A percentile compares a stretch with the other conserved stretches of the same genome.
Conservation (phyloP, 2,888 invertebrate species). For the Clistopyga incitator region DNA sequence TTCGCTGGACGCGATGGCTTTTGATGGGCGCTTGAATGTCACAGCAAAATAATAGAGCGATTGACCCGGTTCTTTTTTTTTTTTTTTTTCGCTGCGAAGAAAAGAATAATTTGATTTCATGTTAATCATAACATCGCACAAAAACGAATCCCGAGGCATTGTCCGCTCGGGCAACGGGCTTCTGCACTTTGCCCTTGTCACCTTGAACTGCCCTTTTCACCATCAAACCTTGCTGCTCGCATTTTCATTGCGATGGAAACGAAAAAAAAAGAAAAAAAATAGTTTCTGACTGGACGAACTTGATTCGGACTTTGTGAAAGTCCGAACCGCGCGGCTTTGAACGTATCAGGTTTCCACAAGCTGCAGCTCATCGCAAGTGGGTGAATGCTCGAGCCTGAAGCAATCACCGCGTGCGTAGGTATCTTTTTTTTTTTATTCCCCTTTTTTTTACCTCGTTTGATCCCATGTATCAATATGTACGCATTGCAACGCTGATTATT, state of each 20-base stretch:
- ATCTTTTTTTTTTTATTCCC: not conserved
- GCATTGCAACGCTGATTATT: not conserved
- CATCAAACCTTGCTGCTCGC: not conserved
- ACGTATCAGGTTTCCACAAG: constrained; percentile 36
- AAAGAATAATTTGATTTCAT: not conserved
- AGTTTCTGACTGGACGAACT: constrained; percentile 34
- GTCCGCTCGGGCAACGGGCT: not conserved
- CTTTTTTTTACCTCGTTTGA: constrained; percentile 10
- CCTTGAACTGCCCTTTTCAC: not conserved
- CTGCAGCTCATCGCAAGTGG: constrained; percentile 28
- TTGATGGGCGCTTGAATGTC: constrained; percentile 2
- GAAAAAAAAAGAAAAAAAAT: constrained; percentile 37
- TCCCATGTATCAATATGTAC: not conserved
- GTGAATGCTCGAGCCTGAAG: constrained; percentile 11
- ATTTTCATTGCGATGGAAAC: not conserved
- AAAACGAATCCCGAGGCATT: not conserved
- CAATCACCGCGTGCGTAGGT: not conserved
- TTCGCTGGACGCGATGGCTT: constrained; percentile 1
- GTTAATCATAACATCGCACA: not conserved
- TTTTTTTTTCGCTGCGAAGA: not conserved
- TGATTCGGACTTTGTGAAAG: constrained; percentile 66
- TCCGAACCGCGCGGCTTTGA: constrained; percentile 17
- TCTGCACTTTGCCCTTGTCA: not conserved
- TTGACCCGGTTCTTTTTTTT: not conserved
- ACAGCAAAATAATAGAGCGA: not conserved